Conservation (phyloP, 2,113 vertebrate genomes). For the Epinephelus fuscoguttatus region DNA sequence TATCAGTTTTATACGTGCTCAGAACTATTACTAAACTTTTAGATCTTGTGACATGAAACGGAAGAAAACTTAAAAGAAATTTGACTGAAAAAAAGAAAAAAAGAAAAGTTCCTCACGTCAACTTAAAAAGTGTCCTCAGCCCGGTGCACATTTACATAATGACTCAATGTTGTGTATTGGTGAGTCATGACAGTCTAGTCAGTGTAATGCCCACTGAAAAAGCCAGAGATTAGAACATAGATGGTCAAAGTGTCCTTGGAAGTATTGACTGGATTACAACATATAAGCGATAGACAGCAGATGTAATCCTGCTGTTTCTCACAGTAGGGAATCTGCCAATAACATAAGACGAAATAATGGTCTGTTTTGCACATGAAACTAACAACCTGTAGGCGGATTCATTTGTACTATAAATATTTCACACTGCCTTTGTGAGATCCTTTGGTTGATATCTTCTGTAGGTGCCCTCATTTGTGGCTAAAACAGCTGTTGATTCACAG, state of each 20-base stretch:
- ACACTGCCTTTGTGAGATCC: constrained; percentile 4
- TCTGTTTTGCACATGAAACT: constrained; percentile 52
- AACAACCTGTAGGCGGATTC: constrained; percentile 30
- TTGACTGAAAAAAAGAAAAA: constrained; percentile 17
- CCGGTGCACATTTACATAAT: constrained; percentile 56
- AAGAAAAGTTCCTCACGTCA: not conserved
- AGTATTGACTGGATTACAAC: constrained; percentile 60
- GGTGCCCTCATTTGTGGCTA: constrained; percentile 13
- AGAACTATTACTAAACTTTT: constrained; percentile 65
- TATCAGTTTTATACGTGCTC: constrained; percentile 59
- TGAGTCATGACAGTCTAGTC: constrained; percentile 34
- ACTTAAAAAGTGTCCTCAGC: constrained; percentile 58
- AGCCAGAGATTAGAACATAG: constrained; percentile 44
- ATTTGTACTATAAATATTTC: constrained; percentile 32
- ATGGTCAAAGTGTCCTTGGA: constrained; percentile 70
- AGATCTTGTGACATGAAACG: constrained; percentile 73
- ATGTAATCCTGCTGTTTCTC: constrained; percentile 53
- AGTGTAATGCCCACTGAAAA: constrained; percentile 36
- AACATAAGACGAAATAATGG: constrained; percentile 50
- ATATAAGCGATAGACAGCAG: constrained; percentile 28
- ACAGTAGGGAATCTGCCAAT: constrained; percentile 39
- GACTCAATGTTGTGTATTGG: constrained; percentile 44
- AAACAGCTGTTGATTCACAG: constrained; percentile 11
- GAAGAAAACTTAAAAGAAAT: constrained; percentile 49
- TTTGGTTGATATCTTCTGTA: not conserved